phyloP scores from a whole-genome alignment of 2,113 vertebrate genomes.

The Phycodurus eques region DNA sequence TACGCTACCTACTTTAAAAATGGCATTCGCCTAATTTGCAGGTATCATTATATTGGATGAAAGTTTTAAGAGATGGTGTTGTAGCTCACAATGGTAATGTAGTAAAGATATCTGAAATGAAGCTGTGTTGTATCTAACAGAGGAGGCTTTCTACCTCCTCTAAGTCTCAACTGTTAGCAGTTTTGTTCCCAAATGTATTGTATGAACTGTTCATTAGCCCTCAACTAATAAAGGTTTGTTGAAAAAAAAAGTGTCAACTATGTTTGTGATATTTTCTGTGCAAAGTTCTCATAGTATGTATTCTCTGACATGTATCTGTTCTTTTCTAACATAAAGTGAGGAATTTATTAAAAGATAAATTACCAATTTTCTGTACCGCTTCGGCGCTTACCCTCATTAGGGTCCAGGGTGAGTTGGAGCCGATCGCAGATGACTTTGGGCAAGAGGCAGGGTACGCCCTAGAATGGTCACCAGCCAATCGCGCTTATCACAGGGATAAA shows the following conservation, averaged over 20 bases:
- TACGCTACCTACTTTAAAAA: constrained; percentile 58
- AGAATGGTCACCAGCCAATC: too few relatives aligned
- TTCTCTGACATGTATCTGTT: background rate
- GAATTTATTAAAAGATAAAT: background rate
- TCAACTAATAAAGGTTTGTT: constrained; percentile 79
- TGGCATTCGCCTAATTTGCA: constrained; percentile 33
- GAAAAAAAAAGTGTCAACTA: constrained; percentile 57
- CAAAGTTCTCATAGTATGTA: background rate
- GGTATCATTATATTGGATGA: constrained; percentile 42
- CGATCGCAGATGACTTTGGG: too few relatives aligned
- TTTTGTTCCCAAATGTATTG: constrained; percentile 70
- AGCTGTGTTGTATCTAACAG: constrained; percentile 66
- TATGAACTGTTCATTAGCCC: constrained; percentile 78
- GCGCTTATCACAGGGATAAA: too few relatives aligned
- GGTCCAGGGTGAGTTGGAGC: too few relatives aligned
- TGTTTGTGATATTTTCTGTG: background rate
- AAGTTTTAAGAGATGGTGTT: constrained; percentile 55
- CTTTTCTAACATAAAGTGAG: background rate
- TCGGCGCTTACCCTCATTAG: too few relatives aligned
- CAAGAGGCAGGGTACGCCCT: too few relatives aligned
- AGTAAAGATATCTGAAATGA: constrained; percentile 65
- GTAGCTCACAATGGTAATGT: constrained; percentile 60
- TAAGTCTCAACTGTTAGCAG: constrained; percentile 68
- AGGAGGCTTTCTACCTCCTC: constrained; percentile 52
- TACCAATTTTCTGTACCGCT: too few relatives aligned